phyloP scores from a whole-genome alignment of 2,797 vertebrate genomes.

The Siniperca undulata region DNA sequence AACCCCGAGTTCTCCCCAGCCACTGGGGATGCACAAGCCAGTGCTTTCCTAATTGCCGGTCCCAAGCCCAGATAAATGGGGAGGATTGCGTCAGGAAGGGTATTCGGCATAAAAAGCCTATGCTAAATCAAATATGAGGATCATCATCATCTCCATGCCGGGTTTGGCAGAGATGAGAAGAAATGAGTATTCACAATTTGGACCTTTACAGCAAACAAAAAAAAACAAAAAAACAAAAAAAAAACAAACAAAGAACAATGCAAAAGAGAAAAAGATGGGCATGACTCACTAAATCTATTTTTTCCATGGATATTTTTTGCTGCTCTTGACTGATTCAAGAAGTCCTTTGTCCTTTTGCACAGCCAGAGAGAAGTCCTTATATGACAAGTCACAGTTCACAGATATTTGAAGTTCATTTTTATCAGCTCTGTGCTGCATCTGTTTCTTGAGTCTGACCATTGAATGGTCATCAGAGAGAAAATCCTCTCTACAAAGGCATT shows the following conservation, averaged over 20 bases:
- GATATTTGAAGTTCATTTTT: constrained; percentile 14
- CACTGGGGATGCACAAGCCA: too few species aligned
- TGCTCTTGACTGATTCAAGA: constrained; percentile 27
- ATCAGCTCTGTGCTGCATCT: background rate
- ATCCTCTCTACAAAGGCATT: background rate
- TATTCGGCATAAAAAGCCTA: too few species aligned
- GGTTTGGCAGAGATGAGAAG: too few species aligned
- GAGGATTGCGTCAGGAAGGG: too few species aligned
- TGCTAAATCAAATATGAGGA: too few species aligned
- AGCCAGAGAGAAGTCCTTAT: constrained; percentile 21
- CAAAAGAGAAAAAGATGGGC: background rate
- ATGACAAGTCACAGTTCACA: constrained; percentile 9
- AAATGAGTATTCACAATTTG: background rate
- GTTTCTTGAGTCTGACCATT: background rate
- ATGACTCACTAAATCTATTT: constrained; percentile 1
- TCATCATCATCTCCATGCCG: too few species aligned
- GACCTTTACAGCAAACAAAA: background rate
- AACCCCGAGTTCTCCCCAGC: too few species aligned
- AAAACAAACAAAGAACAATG: background rate
- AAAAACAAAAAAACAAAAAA: too few species aligned
- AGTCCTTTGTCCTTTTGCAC: constrained; percentile 28
- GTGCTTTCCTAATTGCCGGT: too few species aligned
- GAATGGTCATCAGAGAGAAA: constrained; percentile 3
- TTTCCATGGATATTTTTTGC: constrained; percentile 31
- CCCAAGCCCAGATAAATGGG: too few species aligned